A percentile compares a stretch with the other conserved stretches of the same genome.
Conservation (phyloP, 2,888 invertebrate genomes). For the Galeopsomyia nigrocyanea region DNA sequence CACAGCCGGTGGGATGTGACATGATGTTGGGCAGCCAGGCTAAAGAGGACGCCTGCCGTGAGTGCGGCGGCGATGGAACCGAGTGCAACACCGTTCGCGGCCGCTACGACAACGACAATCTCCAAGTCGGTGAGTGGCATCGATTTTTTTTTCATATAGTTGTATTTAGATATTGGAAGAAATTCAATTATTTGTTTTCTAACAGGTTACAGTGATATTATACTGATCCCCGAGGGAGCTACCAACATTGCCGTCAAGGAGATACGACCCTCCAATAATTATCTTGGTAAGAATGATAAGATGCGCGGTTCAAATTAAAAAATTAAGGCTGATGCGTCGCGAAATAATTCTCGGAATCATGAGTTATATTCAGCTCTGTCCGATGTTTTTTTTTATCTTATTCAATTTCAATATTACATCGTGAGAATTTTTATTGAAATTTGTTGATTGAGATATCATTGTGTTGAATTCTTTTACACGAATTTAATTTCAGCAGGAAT, state of each 20-base stretch:
- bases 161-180: neutral
- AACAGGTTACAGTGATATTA: constrained; percentile 91
- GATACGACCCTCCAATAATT: constrained; percentile 86
- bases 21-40: constrained; percentile 91
- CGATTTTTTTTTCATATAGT: neutral
- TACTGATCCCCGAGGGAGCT: constrained; percentile 93
- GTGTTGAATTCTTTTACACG: no score
- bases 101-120: constrained; percentile 78
- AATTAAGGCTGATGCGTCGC: neutral
- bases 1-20: constrained; percentile 92
- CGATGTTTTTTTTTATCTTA: constrained; percentile 1
- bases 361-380: constrained; percentile 6
- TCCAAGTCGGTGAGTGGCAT: constrained; percentile 76
- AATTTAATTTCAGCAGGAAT: neutral
- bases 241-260: constrained; percentile 89
- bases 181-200: constrained; percentile 50
- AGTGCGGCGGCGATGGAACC: constrained; percentile 92
- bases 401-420: no score
- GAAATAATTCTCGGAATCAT: neutral
- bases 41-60: constrained; percentile 90
- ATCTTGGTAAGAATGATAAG: constrained; percentile 76
- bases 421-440: no score
- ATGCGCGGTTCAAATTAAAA: neutral
- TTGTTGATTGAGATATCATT: no score
- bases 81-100: constrained; percentile 86